These are phyloP conservation scores for Falco cherrug DNA, from an alignment of 2,797 vertebrate species.

Conservation along the genomic window DNA sequence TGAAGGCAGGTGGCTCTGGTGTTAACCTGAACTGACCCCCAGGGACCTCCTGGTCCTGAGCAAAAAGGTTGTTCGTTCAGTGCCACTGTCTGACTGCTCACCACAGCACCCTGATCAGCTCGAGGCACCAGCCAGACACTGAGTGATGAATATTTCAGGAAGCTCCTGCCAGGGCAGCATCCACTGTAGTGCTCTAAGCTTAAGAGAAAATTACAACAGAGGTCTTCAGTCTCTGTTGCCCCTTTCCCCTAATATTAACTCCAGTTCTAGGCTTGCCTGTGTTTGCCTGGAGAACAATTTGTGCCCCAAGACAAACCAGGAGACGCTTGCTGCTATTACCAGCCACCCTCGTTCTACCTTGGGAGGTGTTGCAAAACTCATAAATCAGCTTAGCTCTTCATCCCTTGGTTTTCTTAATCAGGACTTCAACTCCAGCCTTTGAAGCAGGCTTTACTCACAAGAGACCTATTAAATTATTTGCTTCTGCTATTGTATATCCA, in stretches of 20 bases:
- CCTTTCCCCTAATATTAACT: slow-evolving; percentile 22
- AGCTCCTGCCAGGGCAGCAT: background rate
- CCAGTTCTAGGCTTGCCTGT: background rate
- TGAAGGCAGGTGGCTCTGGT: background rate
- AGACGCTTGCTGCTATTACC: slow-evolving; percentile 49
- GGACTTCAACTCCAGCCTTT: slow-evolving; percentile 39
- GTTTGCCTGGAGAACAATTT: slow-evolving; percentile 28
- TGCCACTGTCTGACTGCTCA: background rate
- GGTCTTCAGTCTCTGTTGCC: background rate
- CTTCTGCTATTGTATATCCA: slow-evolving; percentile 55
- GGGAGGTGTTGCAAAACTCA: slow-evolving; percentile 54
- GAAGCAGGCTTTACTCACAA: slow-evolving; percentile 62
- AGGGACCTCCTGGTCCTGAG: background rate
- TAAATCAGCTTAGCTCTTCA: slow-evolving; percentile 52
- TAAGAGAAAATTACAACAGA: slow-evolving; percentile 6
- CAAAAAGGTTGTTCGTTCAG: background rate
- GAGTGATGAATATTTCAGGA: background rate
- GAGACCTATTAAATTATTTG: slow-evolving; percentile 64
- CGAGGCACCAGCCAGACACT: background rate
- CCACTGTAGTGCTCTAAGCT: background rate
- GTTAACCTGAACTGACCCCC: background rate
- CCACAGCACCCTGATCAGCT: background rate
- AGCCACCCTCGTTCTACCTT: slow-evolving; percentile 9
- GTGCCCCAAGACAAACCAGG: slow-evolving; percentile 33
- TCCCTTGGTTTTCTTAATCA: slow-evolving; percentile 55